Base-by-base conservation (phyloP, 1,140 invertebrate species). In the Teleopsis dalmanni region DNA sequence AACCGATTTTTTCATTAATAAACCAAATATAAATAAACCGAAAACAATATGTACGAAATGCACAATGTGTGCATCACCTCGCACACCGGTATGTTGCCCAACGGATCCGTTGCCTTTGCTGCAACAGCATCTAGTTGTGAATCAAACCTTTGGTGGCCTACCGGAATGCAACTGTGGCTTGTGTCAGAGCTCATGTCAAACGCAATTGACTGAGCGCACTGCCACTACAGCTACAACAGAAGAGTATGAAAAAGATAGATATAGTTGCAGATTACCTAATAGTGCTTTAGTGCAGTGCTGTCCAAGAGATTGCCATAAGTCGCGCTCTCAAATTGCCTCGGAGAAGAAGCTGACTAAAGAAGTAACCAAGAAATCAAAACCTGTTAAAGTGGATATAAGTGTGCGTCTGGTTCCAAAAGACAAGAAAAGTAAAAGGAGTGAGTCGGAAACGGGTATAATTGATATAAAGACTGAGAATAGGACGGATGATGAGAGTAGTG, bases 381-480 rank as follows among this genome's bases (percentile, higher is more conserved):
- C 65, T 50, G 80, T 87, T 62, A 87, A 86, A 75, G 78, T 87
- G 65, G 84, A 87, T 74, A 81, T 87, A 58, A 86, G 82, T 74
- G 81, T 87, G 56, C 84, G 85, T 72, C 72, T 87, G 62, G 78
- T 83, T 66, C 83, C 62, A 41, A 67, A 68, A 42, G 56, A 85
- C 80, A 74, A 61, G 72, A 50, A 70, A 72, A 50, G 62, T 36
- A 44, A 75, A 38, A 47, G 11, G 14, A 43, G 40, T 35, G 21
- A 35, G 8, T 34, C n/a, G 4, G 26, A 43, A 73, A 51, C 69
- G 62, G 26, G n/a, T n/a, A n/a, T n/a, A n/a, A n/a, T n/a, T n/a
- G n/a, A n/a, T n/a, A n/a, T n/a, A n/a, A n/a, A n/a, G n/a, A n/a
- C n/a, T n/a, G n/a, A n/a, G n/a, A n/a, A n/a, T n/a, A n/a, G n/a